Percentiles rank a stretch among this genome's conserved stretches.
phyloP scores from a whole-genome alignment of 2,888 invertebrate genomes.

The Linnaemya tessellans region DNA sequence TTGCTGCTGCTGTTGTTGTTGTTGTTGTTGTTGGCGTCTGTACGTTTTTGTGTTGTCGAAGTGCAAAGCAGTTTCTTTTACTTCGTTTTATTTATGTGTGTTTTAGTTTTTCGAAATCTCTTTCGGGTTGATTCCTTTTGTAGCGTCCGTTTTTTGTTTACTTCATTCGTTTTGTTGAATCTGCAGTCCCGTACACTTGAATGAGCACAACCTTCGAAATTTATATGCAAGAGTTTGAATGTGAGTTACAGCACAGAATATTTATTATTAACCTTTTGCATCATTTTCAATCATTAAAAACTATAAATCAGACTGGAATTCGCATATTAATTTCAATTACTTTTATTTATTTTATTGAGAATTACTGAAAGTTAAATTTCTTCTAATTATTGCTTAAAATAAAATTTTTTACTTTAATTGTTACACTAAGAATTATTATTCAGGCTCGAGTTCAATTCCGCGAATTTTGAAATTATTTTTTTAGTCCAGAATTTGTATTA shows the following conservation, averaged over 20 bases:
- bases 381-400: too few species aligned
- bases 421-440: too few species aligned
- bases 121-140: constrained; percentile 14
- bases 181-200: background rate
- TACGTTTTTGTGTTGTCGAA: background rate
- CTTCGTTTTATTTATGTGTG: background rate
- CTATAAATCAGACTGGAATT: too few species aligned
- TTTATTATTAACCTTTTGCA: background rate
- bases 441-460: too few species aligned
- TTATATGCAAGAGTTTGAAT: background rate
- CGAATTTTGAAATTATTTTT: too few species aligned
- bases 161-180: background rate
- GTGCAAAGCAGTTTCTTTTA: background rate
- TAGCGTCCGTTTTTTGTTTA: background rate
- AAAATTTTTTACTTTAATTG: too few species aligned
- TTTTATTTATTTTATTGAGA: too few species aligned
- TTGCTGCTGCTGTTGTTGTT: constrained; percentile 29
- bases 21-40: background rate
- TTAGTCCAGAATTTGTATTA: too few species aligned
- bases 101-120: background rate
- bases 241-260: background rate
- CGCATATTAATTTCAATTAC: too few species aligned
- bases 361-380: too few species aligned
- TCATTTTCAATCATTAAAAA: background rate
- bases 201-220: constrained; percentile 1